Percentiles rank a stretch among this genome's conserved stretches.
Evolutionary conservation across 2,797 vertebrate species (phyloP).

Genomic region (Chromis chromis): DNA sequence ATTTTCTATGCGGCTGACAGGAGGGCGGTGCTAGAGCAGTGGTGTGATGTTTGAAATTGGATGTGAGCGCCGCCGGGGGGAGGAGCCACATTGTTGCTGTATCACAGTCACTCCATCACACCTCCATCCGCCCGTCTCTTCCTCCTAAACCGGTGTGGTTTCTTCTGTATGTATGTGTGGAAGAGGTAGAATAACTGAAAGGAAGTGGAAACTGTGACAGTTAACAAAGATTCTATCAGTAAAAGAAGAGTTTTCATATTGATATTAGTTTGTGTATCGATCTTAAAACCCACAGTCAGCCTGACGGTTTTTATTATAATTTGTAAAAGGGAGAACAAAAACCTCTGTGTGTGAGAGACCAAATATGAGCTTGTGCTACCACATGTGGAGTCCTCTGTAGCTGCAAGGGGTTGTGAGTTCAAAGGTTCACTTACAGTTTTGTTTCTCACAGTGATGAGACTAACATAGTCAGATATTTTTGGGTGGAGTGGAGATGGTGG

Average conservation of each 20-base stretch:
- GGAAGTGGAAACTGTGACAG: neutral
- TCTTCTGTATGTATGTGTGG: neutral
- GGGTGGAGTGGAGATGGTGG: neutral
- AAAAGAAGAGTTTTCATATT: neutral
- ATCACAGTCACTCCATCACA: conserved; percentile 31
- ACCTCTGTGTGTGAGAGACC: neutral
- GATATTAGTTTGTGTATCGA: neutral
- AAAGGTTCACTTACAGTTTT: neutral
- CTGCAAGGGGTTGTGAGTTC: neutral
- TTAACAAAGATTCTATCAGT: neutral
- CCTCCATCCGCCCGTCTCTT: neutral
- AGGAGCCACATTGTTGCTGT: conserved; percentile 57
- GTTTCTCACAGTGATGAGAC: neutral
- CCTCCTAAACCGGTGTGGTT: conserved; percentile 8
- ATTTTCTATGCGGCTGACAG: conserved; percentile 59
- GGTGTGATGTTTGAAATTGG: conserved; percentile 83
- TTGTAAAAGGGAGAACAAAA: neutral
- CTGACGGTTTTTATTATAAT: neutral
- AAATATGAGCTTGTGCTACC: neutral
- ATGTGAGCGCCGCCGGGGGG: conserved; percentile 54
- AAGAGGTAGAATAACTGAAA: neutral
- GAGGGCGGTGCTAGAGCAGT: conserved; percentile 78
- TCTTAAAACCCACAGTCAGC: neutral
- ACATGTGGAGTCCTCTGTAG: neutral
- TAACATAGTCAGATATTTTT: too few relatives aligned